A percentile compares a stretch with the other conserved stretches of the same genome.
phyloP scores from a whole-genome alignment of 2,888 invertebrate species.

The Philhelius pedissequus region DNA sequence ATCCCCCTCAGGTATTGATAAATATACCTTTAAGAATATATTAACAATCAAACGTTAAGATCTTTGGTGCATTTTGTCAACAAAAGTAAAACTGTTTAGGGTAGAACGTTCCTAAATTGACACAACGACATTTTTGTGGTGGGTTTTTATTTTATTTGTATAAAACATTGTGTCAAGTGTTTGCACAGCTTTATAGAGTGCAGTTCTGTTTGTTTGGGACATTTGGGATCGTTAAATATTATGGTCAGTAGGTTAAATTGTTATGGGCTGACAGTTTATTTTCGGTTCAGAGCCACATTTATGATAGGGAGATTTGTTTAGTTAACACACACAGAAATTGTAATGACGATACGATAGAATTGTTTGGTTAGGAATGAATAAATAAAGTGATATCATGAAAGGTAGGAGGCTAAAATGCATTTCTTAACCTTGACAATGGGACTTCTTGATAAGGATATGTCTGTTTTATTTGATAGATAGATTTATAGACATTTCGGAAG shows the following conservation, averaged over 20 bases:
- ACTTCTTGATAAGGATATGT: conserved; percentile 30
- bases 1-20: conserved; percentile 41
- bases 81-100: conserved; percentile 5
- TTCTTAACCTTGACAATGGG: conserved; percentile 48
- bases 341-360: neutral
- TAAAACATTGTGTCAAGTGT: conserved; percentile 57
- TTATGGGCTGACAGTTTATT: conserved; percentile 12
- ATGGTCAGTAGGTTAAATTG: conserved; percentile 58
- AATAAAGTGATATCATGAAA: conserved; percentile 21
- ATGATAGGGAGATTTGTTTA: conserved; percentile 41
- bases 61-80: conserved; percentile 48
- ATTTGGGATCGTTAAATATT: neutral
- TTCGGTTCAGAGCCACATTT: conserved; percentile 7
- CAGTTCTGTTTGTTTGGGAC: conserved; percentile 9
- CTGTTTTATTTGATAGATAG: neutral
- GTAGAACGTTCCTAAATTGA: conserved; percentile 33
- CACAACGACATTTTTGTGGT: conserved; percentile 37
- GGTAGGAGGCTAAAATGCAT: neutral
- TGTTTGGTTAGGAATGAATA: conserved; percentile 47
- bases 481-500: neutral
- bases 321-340: conserved; percentile 5
- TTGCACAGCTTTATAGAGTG: conserved; percentile 54
- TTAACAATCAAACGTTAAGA: conserved; percentile 50
- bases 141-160: conserved; percentile 21
- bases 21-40: neutral